Conservation (phyloP, 2,888 invertebrate genomes). For the Leptarthrus brevirostris region DNA sequence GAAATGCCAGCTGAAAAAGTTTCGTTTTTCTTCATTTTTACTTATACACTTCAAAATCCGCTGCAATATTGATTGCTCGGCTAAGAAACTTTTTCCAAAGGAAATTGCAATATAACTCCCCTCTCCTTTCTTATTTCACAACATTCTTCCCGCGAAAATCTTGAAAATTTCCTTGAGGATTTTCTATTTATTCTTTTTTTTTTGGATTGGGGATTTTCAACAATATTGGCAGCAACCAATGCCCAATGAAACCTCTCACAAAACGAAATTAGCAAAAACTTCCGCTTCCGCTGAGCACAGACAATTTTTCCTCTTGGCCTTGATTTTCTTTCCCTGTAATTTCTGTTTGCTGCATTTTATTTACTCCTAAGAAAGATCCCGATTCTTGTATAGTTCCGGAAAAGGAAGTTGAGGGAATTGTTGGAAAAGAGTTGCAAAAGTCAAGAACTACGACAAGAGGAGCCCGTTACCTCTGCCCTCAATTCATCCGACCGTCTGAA, state of each 20-base stretch:
- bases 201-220: too few relatives aligned
- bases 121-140: not conserved
- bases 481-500: not conserved
- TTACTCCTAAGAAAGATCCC: not conserved
- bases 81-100: not conserved
- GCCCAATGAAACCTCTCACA: slow-evolving; percentile 2
- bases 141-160: not conserved
- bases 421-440: not conserved
- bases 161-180: too few relatives aligned
- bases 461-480: not conserved
- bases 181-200: too few relatives aligned
- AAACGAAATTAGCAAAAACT: slow-evolving; percentile 8
- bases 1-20: slow-evolving; percentile 9
- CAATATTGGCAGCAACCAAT: not conserved
- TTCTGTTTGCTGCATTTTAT: not conserved
- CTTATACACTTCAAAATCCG: not conserved
- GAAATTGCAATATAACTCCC: slow-evolving; percentile 3
- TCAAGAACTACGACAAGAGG: not conserved
- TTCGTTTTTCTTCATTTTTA: not conserved
- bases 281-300: slow-evolving; percentile 1
- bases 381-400: not conserved
- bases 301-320: slow-evolving; percentile 4
- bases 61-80: not conserved
- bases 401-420: not conserved
- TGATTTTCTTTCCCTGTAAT: not conserved